phyloP scores from a whole-genome alignment of 2,113 vertebrate species.

The Nipponia nippon region DNA sequence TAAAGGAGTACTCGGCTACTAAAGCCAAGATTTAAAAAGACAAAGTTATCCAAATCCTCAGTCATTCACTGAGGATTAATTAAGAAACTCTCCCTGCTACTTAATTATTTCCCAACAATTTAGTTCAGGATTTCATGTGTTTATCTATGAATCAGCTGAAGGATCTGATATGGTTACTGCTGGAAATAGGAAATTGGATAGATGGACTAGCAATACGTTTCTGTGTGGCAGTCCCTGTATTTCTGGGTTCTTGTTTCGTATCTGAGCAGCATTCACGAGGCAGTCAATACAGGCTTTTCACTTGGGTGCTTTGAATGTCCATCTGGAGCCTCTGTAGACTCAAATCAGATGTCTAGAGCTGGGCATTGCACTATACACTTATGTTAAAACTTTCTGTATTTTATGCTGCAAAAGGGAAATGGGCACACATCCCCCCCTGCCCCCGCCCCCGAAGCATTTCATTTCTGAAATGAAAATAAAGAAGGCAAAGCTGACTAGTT shows the following conservation, averaged over 20 bases:
- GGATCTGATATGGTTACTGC: background rate
- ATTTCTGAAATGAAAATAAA: conserved; percentile 12
- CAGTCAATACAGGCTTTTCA: background rate
- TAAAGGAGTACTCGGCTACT: background rate
- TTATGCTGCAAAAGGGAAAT: background rate
- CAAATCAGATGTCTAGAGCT: background rate
- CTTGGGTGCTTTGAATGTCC: background rate
- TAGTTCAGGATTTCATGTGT: background rate
- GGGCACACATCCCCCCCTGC: too few species aligned
- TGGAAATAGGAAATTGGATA: background rate
- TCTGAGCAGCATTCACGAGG: background rate
- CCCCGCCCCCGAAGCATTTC: background rate
- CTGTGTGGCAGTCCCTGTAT: background rate
- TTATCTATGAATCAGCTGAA: background rate
- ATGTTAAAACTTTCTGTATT: background rate
- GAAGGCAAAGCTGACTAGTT: background rate
- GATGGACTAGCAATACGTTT: background rate
- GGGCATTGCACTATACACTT: background rate
- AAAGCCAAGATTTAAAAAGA: background rate
- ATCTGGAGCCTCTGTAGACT: background rate
- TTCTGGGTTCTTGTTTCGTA: background rate
- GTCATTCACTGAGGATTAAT: background rate
- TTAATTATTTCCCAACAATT: background rate
- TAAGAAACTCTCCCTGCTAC: background rate
- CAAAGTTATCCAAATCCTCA: background rate